These are phyloP conservation scores for Ephestia elutella DNA, from an alignment of 1,140 invertebrate species.

Conservation along the genomic window DNA sequence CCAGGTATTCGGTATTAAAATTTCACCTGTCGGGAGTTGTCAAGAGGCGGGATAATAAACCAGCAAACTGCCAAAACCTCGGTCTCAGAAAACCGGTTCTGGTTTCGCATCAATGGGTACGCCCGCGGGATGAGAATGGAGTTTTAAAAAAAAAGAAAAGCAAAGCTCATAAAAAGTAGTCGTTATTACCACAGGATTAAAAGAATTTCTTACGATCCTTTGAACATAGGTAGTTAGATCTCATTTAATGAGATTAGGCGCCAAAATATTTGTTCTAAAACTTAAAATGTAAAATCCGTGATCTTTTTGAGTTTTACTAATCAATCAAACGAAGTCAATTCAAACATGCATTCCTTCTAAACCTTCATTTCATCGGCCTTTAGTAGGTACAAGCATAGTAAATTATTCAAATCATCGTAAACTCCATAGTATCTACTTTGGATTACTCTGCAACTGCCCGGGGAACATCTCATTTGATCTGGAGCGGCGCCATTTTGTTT, in stretches of 20 bases:
- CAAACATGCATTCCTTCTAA: not conserved
- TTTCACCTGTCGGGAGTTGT: slow-evolving; percentile 32
- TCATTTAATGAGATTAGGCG: too few species aligned
- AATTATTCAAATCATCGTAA: slow-evolving; percentile 10
- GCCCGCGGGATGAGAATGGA: not conserved
- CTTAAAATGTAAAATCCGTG: too few species aligned
- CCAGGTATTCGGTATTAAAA: slow-evolving; percentile 23
- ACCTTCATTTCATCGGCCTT: not conserved
- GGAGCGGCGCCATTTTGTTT: slow-evolving; percentile 35
- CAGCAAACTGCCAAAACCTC: slow-evolving; percentile 4
- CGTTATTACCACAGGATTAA: too few species aligned
- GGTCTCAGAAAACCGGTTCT: slow-evolving; percentile 17
- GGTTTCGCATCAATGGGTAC: slow-evolving; percentile 22
- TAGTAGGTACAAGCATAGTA: not conserved
- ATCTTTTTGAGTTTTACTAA: too few species aligned
- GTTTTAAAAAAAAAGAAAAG: too few species aligned
- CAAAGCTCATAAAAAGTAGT: too few species aligned
- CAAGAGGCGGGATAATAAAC: slow-evolving; percentile 21
- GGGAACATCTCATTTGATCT: slow-evolving; percentile 47
- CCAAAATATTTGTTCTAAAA: too few species aligned
- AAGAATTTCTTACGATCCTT: too few species aligned
- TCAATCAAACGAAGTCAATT: too few species aligned
- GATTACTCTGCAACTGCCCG: slow-evolving; percentile 18
- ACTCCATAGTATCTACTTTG: not conserved
- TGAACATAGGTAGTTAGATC: too few species aligned